These are phyloP conservation scores for Danionella dracula DNA, from an alignment of 2,797 vertebrate species.

Conservation along the genomic window DNA sequence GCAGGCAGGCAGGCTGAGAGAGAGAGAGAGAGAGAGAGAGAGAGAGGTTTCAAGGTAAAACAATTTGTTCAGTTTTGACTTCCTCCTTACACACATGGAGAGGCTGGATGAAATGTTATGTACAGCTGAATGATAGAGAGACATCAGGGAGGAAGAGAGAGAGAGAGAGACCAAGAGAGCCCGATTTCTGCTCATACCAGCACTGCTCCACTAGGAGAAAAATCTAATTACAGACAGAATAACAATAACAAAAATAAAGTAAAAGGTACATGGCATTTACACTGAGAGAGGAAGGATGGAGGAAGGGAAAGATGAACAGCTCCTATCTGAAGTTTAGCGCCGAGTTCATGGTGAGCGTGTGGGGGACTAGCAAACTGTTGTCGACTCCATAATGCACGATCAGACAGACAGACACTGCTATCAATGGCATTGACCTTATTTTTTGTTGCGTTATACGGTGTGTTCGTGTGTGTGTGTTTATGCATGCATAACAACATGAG, in stretches of 20 bases:
- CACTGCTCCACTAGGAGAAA: constrained; percentile 60
- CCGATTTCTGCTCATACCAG: constrained; percentile 60
- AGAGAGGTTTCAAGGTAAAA: neutral
- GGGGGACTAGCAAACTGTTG: neutral
- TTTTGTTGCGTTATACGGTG: neutral
- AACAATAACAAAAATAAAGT: constrained; percentile 71
- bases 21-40: constrained; percentile 3
- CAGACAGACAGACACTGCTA: constrained; percentile 4
- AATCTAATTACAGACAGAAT: constrained; percentile 68
- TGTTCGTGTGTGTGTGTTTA: neutral
- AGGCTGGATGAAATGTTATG: constrained; percentile 42
- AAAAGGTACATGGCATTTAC: constrained; percentile 81
- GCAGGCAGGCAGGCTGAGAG: constrained; percentile 49
- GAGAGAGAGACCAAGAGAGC: constrained; percentile 67
- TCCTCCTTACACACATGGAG: neutral
- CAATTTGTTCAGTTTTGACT: constrained; percentile 40
- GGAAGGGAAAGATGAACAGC: constrained; percentile 30
- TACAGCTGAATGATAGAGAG: constrained; percentile 33
- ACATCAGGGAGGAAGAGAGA: too few relatives aligned
- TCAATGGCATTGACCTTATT: constrained; percentile 1
- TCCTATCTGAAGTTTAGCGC: constrained; percentile 34
- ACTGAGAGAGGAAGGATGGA: constrained; percentile 48
- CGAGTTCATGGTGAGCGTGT: neutral
- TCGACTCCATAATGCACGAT: constrained; percentile 13
- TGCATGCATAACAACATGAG: neutral